Conservation (phyloP, 2,888 invertebrate genomes). For the Coremacera marginata region DNA sequence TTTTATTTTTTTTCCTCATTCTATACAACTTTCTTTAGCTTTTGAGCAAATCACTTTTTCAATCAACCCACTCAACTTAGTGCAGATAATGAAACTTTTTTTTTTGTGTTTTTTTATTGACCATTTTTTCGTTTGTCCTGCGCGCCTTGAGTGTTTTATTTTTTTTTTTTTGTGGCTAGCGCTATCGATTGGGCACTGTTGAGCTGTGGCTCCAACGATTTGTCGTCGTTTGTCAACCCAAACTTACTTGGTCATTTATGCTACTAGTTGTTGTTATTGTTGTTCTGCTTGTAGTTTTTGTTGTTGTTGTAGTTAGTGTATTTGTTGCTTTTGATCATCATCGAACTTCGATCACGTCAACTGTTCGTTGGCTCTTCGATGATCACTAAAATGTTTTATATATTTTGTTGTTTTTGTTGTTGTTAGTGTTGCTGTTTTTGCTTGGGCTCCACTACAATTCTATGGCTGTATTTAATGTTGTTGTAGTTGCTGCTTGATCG, state of each 20-base stretch:
- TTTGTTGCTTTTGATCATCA: slow-evolving; percentile 25
- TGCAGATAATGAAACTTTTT: too few species aligned
- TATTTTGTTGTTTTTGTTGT: neutral
- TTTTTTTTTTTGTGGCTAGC: too few species aligned
- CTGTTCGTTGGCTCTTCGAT: slow-evolving; percentile 24
- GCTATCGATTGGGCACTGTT: slow-evolving; percentile 22
- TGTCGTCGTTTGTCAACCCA: slow-evolving; percentile 24
- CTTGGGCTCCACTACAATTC: neutral
- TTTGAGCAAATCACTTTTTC: too few species aligned
- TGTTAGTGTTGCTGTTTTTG: slow-evolving; percentile 11
- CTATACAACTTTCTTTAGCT: too few species aligned
- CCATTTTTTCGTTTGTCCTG: neutral
- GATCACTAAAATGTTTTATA: neutral
- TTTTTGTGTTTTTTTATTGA: neutral
- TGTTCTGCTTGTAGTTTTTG: neutral
- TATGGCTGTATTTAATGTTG: slow-evolving; percentile 26
- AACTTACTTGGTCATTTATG: slow-evolving; percentile 11
- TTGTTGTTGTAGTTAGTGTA: slow-evolving; percentile 16
- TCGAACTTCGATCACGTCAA: slow-evolving; percentile 35
- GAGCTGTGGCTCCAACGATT: slow-evolving; percentile 19
- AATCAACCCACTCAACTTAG: too few species aligned
- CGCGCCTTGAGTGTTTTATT: neutral
- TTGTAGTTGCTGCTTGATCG: slow-evolving; percentile 17
- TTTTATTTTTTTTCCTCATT: too few species aligned
- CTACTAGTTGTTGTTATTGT: neutral